A percentile compares a stretch with the other conserved stretches of the same genome.
Evolutionary conservation across 2,113 vertebrate species (phyloP).

Genomic region (Amblyornis subalaris): DNA sequence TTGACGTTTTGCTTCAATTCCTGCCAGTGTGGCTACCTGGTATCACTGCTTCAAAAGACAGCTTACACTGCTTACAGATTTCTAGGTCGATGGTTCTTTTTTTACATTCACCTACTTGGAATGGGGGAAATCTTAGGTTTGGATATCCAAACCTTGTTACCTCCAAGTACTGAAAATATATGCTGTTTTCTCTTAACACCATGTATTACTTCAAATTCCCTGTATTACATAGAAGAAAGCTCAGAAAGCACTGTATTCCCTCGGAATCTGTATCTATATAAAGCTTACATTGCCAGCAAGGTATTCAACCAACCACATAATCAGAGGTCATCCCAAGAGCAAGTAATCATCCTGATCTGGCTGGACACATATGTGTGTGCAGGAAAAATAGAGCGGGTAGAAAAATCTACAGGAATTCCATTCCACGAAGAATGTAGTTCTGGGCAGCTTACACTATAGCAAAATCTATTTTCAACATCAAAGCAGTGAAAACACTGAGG

Average conservation of each 20-base stretch:
- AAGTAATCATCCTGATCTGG: neutral
- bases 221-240: neutral
- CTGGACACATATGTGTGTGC: rapidly evolving
- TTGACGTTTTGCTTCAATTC: neutral
- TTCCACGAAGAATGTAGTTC: neutral
- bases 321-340: neutral
- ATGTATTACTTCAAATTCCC: neutral
- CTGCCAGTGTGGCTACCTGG: neutral
- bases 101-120: neutral
- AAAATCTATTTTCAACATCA: neutral
- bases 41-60: neutral
- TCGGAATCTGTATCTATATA: neutral
- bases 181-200: neutral
- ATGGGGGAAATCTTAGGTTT: neutral
- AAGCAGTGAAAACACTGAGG: neutral
- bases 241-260: neutral
- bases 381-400: neutral
- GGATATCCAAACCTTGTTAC: neutral
- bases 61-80: neutral
- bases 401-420: neutral
- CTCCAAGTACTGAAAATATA: neutral
- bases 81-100: neutral
- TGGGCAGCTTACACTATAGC: neutral
- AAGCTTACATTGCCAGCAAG: neutral
- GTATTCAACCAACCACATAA: neutral